Percentiles rank a stretch among this genome's conserved stretches.
phyloP scores from a whole-genome alignment of 2,113 vertebrate species.

The Tetrax tetrax region DNA sequence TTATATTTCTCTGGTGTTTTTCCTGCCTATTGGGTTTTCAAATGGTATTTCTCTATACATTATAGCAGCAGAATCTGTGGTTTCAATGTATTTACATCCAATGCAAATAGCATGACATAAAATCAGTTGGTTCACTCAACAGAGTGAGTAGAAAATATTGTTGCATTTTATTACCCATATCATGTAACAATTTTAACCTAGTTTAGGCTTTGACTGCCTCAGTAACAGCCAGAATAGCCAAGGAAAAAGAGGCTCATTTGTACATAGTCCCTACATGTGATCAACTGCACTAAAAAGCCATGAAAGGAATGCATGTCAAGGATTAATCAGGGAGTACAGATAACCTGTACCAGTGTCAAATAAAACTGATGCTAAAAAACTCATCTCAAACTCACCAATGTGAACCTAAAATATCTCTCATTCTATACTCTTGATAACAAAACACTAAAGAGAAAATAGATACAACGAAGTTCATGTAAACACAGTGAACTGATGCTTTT shows the following conservation, averaged over 20 bases:
- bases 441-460: background rate
- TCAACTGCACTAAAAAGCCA: background rate
- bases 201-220: constrained; percentile 22
- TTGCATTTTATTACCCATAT: constrained; percentile 21
- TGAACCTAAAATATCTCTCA: background rate
- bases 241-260: background rate
- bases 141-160: constrained; percentile 16
- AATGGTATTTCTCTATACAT: background rate
- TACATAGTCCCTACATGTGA: background rate
- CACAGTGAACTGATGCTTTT: background rate
- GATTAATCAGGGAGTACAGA: background rate
- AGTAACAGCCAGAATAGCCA: background rate
- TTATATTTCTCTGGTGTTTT: constrained; percentile 25
- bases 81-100: background rate
- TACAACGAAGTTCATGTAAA: background rate
- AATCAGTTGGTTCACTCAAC: background rate
- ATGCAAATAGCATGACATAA: background rate
- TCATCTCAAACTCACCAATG: background rate
- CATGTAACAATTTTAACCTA: background rate
- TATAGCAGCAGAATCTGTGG: background rate
- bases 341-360: background rate
- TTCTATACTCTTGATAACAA: background rate
- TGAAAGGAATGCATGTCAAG: background rate
- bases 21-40: background rate
- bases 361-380: background rate